Conservation (phyloP, 2,113 vertebrate genomes). For the Clarias gariepinus region DNA sequence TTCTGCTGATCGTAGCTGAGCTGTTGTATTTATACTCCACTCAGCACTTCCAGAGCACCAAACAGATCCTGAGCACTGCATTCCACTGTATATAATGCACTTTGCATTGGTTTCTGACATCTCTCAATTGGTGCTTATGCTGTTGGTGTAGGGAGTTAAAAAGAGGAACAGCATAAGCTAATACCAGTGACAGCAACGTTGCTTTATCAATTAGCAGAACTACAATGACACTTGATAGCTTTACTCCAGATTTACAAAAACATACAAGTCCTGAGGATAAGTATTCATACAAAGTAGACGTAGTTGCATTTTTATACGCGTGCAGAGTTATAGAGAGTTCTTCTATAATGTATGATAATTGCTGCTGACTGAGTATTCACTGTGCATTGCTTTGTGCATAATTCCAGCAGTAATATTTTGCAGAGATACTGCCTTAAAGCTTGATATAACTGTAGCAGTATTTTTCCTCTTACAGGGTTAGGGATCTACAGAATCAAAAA, state of each 20-base stretch:
- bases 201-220: not conserved
- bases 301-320: not conserved
- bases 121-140: not conserved
- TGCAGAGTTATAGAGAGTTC: not conserved
- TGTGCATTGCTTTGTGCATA: not conserved
- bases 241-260: not conserved
- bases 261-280: not conserved
- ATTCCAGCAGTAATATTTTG: not conserved
- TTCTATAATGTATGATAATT: slow-evolving; percentile 17
- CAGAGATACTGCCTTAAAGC: not conserved
- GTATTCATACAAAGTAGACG: not conserved
- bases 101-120: not conserved
- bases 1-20: not conserved
- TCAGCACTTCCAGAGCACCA: not conserved
- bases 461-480: not conserved
- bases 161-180: not conserved
- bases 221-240: not conserved
- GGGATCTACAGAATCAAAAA: not conserved
- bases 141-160: not conserved
- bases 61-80: not conserved
- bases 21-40: not conserved
- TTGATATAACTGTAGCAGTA: not conserved
- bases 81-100: not conserved
- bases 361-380: not conserved
- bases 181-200: not conserved